Evolutionary conservation across 2,797 vertebrate species (phyloP), one percentile per base, ranked within the genome.

Genomic region (Thaleichthys pacificus): DNA sequence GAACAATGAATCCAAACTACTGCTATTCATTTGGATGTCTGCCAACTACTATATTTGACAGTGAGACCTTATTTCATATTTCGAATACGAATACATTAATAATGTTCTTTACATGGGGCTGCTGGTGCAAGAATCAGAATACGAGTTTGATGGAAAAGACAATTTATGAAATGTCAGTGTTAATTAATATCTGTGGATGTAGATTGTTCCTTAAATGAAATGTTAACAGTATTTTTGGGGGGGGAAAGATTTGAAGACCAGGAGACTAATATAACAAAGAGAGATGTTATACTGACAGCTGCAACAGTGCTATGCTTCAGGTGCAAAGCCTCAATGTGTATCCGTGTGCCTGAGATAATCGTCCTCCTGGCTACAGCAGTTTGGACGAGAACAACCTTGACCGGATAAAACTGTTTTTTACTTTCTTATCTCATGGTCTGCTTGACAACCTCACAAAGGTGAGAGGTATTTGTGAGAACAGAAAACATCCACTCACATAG

Each of bases 361-460:
- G 66, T 38, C 81, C 86, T 83, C 15, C 82, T 82, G 86, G 38
- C 89, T 86, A 75, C 68, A 70, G 71, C 61, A 49, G 89, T 6
- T 74, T 71, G 84, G 82, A 87, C 92, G 95, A 88, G 95, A 97
- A 91, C 92, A 96, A 95, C 95, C 95, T 97, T 96, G 94, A 95
- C 91, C 92, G 90, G 92, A 91, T 94, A 91, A 91, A 95, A 95
- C 90, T 90, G 89, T 90, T 92, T 89, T 93, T 94, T 94, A 92
- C 91, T 93, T 93, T 88, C 86, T 93, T 95, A 93, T 95, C 94
- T 94, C 87, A 66, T 82, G 81, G 78, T 74, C 87, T 77, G 87
- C 85, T 93, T 88, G 89, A 84, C 89, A 88, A 89, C 87, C 85
- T 90, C 86, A 89, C 82, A 86, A 87, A 88, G 87, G 82, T 83